phyloP scores from a whole-genome alignment of 2,888 invertebrate species.

The Synergus japonicus region DNA sequence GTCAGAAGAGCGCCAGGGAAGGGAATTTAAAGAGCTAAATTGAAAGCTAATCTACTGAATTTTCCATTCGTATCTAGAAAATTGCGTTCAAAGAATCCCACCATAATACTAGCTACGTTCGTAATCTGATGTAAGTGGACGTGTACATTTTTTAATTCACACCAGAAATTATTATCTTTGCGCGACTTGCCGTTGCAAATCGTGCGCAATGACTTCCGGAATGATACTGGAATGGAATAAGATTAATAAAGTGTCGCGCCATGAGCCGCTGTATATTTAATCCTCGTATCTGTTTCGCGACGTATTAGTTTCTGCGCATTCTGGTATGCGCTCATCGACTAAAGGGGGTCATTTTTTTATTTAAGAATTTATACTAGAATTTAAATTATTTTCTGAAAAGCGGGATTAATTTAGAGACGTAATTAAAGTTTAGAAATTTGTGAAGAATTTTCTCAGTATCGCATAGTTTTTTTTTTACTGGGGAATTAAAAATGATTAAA shows the following conservation, averaged over 20 bases:
- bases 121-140: neutral
- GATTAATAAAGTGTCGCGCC: conserved; percentile 57
- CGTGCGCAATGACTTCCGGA: conserved; percentile 63
- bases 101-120: neutral
- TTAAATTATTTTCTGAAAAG: neutral
- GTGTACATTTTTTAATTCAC: neutral
- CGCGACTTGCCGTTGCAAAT: conserved; percentile 52
- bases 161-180: conserved; percentile 52
- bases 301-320: conserved; percentile 45
- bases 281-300: conserved; percentile 50
- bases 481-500: neutral
- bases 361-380: neutral
- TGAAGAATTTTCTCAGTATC: too few species aligned
- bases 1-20: neutral
- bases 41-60: neutral
- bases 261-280: conserved; percentile 60
- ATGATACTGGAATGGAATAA: conserved; percentile 62
- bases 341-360: neutral
- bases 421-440: neutral
- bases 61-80: neutral
- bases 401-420: neutral
- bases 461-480: too few species aligned
- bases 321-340: neutral
- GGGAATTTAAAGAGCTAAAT: neutral
- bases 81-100: neutral